Evolutionary conservation across 2,888 invertebrate genomes (phyloP).

Genomic region (Drosophila setosimentum): DNA sequence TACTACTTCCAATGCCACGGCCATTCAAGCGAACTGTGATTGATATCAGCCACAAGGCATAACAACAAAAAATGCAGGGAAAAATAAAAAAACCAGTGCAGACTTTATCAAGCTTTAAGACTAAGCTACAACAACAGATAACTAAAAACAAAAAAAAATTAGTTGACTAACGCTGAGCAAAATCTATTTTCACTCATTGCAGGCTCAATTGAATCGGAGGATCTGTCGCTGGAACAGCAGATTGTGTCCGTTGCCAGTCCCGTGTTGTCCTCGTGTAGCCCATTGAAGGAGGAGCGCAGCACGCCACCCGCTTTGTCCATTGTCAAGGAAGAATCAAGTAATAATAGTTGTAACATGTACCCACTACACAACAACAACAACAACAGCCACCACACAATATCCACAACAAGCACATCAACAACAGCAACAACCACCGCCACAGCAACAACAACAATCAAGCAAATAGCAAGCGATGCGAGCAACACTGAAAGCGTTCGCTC

Average conservation of each 20-base stretch:
- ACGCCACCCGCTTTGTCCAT: constrained; percentile 88
- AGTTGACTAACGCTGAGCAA: constrained; percentile 15
- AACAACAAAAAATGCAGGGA: constrained; percentile 3
- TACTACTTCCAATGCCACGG: constrained; percentile 53
- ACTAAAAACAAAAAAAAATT: not conserved
- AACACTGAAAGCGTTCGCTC: constrained; percentile 73
- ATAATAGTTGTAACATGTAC: constrained; percentile 87
- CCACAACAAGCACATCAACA: constrained; percentile 58
- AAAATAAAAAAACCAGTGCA: not conserved
- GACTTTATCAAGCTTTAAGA: constrained; percentile 23
- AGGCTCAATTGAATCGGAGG: constrained; percentile 93
- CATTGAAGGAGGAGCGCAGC: constrained; percentile 88
- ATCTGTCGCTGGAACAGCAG: constrained; percentile 89
- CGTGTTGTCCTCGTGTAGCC: constrained; percentile 86
- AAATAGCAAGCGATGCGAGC: constrained; percentile 63
- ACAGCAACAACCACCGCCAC: constrained; percentile 55
- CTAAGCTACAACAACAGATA: constrained; percentile 15
- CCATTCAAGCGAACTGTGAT: constrained; percentile 75
- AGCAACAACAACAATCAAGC: constrained; percentile 66
- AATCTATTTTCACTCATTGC: constrained; percentile 72
- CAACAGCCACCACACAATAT: constrained; percentile 67
- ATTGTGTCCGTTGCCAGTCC: constrained; percentile 85
- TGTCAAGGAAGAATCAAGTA: constrained; percentile 91
- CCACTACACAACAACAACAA: constrained; percentile 83
- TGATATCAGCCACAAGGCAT: constrained; percentile 57